These are phyloP conservation scores for Ethmia dodecea DNA, from an alignment of 2,888 invertebrate species.

Conservation along the genomic window DNA sequence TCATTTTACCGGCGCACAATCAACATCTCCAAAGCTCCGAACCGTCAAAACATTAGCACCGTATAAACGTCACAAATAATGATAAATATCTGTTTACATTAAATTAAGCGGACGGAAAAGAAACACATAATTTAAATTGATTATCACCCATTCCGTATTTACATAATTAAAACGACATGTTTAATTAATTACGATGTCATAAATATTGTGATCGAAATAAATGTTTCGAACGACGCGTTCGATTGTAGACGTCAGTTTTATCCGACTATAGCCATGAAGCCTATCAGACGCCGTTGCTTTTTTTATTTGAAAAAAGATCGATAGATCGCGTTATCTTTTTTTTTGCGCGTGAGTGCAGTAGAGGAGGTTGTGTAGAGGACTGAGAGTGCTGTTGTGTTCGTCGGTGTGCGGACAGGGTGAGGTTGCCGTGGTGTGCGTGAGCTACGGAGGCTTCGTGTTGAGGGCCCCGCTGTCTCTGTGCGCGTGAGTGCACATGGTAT, in stretches of 20 bases:
- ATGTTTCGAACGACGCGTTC: conserved; percentile 58
- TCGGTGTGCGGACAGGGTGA: conserved; percentile 51
- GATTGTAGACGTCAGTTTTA: conserved; percentile 57
- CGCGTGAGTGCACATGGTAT: conserved; percentile 62
- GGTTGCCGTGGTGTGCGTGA: conserved; percentile 52
- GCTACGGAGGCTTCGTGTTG: conserved; percentile 50
- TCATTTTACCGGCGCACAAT: conserved; percentile 40
- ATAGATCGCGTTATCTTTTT: conserved; percentile 75
- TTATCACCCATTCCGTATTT: conserved; percentile 70
- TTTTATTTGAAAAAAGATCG: conserved; percentile 71
- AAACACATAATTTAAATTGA: conserved; percentile 68
- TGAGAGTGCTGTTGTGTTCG: conserved; percentile 73
- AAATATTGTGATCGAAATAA: conserved; percentile 63
- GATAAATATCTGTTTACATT: conserved; percentile 71
- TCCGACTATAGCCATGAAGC: conserved; percentile 59
- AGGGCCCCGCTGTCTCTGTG: conserved; percentile 45
- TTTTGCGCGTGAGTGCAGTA: conserved; percentile 77
- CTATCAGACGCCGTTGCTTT: conserved; percentile 55
- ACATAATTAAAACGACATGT: conserved; percentile 73
- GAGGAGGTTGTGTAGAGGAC: conserved; percentile 72
- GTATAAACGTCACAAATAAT: conserved; percentile 59
- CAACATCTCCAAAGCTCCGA: conserved; percentile 44
- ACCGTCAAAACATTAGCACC: conserved; percentile 41
- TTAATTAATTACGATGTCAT: conserved; percentile 68
- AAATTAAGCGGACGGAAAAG: conserved; percentile 61